These are phyloP conservation scores for Oncopodura yosiiana DNA, from an alignment of 1,140 invertebrate genomes.

Conservation along the genomic window DNA sequence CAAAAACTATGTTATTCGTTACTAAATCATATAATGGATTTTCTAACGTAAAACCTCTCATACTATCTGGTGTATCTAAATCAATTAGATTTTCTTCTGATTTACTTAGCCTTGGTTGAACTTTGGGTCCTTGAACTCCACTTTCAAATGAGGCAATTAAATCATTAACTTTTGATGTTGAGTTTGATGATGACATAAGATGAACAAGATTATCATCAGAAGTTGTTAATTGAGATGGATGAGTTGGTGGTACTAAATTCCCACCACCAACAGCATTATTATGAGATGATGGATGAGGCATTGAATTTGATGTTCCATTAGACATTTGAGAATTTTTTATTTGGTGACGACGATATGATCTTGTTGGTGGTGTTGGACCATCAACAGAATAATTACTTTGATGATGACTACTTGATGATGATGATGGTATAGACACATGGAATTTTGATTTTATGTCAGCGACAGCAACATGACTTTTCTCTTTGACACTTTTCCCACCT, in stretches of 20 bases:
- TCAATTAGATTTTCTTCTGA: conserved; percentile 35
- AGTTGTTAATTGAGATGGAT: background rate
- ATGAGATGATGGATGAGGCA: background rate
- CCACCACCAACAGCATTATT: background rate
- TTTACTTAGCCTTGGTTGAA: conserved; percentile 26
- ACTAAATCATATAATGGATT: conserved; percentile 34
- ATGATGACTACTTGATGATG: background rate
- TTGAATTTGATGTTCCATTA: background rate
- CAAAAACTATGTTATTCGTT: conserved; percentile 27
- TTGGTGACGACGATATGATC: conserved; percentile 13
- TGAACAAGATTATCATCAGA: conserved; percentile 26
- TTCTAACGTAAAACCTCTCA: conserved; percentile 27
- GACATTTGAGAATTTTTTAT: background rate
- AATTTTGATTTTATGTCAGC: conserved; percentile 33
- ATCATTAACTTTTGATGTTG: conserved; percentile 17
- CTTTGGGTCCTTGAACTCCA: background rate
- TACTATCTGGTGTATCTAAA: conserved; percentile 27
- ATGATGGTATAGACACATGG: conserved; percentile 14
- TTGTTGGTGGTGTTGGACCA: conserved; percentile 4
- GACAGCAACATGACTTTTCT: conserved; percentile 28
- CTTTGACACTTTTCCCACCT: conserved; percentile 55
- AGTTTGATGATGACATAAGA: conserved; percentile 18
- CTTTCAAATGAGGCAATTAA: background rate
- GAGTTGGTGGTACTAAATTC: background rate
- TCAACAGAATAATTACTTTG: background rate